A percentile compares a stretch with the other conserved stretches of the same genome.
Evolutionary conservation across 1,140 invertebrate species (phyloP).

Genomic region (Physella acuta): DNA sequence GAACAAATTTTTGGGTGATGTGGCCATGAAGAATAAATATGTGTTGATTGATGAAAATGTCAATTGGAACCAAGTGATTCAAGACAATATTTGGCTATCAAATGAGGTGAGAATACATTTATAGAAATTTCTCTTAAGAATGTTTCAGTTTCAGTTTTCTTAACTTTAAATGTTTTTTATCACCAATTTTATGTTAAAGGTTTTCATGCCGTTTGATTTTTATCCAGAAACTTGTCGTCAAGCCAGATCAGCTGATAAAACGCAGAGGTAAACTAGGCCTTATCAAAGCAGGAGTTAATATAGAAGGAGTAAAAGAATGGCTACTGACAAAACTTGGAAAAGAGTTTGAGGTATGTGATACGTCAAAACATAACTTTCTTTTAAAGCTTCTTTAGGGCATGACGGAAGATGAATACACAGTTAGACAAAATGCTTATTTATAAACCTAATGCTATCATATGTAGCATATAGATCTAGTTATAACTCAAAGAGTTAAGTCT

Average conservation of each 20-base stretch:
- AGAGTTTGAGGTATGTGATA: slow-evolving; percentile 71
- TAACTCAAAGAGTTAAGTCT: too few relatives aligned
- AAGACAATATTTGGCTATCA: slow-evolving; percentile 84
- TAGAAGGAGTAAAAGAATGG: slow-evolving; percentile 81
- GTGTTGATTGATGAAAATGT: slow-evolving; percentile 66
- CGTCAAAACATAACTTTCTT: too few relatives aligned
- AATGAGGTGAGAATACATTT: slow-evolving; percentile 66
- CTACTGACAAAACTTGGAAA: slow-evolving; percentile 83
- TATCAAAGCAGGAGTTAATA: slow-evolving; percentile 89
- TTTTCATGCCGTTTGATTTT: too few relatives aligned
- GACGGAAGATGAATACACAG: too few relatives aligned
- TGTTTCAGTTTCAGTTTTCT: too few relatives aligned
- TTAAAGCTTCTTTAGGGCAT: too few relatives aligned
- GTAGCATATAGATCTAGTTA: too few relatives aligned
- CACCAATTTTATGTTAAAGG: too few relatives aligned
- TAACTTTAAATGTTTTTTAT: too few relatives aligned
- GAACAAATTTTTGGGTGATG: slow-evolving; percentile 78
- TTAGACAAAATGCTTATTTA: too few relatives aligned
- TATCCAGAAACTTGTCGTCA: slow-evolving; percentile 85
- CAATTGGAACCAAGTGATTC: slow-evolving; percentile 76
- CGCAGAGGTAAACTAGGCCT: slow-evolving; percentile 93
- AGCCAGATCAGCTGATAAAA: slow-evolving; percentile 99
- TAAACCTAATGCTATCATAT: too few relatives aligned
- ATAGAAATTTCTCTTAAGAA: too few relatives aligned
- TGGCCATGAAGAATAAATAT: slow-evolving; percentile 70